These are phyloP conservation scores for Hydractinia symbiolongicarpus DNA, from an alignment of 30 jellyfish, hydroid and myxozoan genomes.

Conservation along the genomic window DNA sequence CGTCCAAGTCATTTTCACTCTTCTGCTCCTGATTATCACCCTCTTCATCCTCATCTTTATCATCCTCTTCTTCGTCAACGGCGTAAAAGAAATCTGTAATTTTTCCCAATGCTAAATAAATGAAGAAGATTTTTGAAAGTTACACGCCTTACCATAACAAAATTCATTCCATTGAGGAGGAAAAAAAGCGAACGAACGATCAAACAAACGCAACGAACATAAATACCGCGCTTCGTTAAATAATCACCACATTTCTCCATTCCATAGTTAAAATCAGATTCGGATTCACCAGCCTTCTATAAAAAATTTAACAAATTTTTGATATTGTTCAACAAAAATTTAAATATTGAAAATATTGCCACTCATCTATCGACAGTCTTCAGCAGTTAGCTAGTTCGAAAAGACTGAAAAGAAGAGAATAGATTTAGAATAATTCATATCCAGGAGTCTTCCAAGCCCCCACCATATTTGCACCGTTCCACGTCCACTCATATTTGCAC, in stretches of 20 bases:
- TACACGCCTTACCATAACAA: neutral
- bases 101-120: neutral
- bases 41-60: neutral
- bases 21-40: neutral
- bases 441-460: too few species aligned
- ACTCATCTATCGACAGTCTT: too few species aligned
- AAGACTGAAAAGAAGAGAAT: too few species aligned
- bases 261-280: constrained; percentile 2
- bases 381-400: too few species aligned
- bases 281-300: neutral
- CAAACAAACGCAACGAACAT: neutral
- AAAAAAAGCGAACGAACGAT: neutral
- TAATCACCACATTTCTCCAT: neutral
- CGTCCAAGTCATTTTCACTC: too few species aligned
- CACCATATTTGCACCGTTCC: too few species aligned
- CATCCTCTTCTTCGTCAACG: constrained; percentile 3
- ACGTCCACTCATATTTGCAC: too few species aligned
- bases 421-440: too few species aligned
- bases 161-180: neutral
- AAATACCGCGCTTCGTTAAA: neutral
- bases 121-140: too few species aligned
- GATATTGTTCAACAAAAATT: too few species aligned
- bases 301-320: too few species aligned
- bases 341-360: too few species aligned
- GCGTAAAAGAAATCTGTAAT: neutral